Evolutionary conservation across 2,113 vertebrate species (phyloP).

Genomic region (Cyrtonyx montezumae): DNA sequence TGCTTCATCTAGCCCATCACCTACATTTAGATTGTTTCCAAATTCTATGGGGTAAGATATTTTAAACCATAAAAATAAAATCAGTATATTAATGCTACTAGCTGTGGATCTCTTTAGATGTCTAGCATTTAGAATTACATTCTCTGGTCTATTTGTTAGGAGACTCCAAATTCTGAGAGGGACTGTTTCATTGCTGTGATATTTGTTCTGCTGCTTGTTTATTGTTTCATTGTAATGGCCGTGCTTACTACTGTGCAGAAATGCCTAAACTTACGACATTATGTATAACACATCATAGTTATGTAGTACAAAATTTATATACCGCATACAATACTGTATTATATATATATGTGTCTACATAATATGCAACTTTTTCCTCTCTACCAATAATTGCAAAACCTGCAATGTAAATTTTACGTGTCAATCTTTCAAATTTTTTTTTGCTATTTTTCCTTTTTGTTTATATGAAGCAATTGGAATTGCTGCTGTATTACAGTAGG

Average conservation of each 20-base stretch:
- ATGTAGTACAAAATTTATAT: background rate
- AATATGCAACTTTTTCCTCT: background rate
- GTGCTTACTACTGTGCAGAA: background rate
- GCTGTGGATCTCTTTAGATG: background rate
- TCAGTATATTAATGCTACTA: fast-evolving
- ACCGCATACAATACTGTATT: too few species aligned
- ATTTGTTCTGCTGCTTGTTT: background rate
- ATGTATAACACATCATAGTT: background rate
- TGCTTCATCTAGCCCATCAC: fast-evolving
- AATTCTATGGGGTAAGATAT: background rate
- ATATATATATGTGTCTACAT: too few species aligned
- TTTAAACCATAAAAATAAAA: background rate
- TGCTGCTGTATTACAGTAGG: background rate
- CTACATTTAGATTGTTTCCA: background rate
- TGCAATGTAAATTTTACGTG: background rate
- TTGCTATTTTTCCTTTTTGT: background rate
- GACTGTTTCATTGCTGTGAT: background rate
- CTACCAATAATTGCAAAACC: background rate
- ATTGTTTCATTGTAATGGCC: background rate
- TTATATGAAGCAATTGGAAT: background rate
- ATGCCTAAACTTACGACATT: background rate
- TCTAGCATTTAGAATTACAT: fast-evolving
- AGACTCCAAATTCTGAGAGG: fast-evolving
- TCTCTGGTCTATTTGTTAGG: background rate
- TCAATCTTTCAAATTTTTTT: background rate